Conservation (phyloP, 2,888 invertebrate genomes). For the Sphaerophoria rueppellii region DNA sequence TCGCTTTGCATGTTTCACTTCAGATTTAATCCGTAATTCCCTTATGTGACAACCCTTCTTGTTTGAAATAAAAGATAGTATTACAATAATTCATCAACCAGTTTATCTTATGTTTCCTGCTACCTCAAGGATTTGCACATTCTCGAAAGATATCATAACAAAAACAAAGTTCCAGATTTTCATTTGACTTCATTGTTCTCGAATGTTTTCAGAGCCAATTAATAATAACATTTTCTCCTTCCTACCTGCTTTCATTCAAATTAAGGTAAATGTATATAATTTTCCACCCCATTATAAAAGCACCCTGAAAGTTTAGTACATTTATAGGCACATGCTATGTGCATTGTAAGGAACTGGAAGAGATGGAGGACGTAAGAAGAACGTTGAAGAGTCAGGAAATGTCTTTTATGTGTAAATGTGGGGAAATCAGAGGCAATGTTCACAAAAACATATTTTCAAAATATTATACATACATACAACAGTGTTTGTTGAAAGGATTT, state of each 20-base stretch:
- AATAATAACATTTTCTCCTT: constrained; percentile 16
- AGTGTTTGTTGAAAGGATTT: background rate
- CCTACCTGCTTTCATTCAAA: background rate
- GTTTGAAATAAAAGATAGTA: background rate
- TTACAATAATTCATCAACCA: background rate
- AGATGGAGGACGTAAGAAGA: background rate
- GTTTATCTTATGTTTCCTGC: background rate
- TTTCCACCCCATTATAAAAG: background rate
- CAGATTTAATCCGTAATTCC: background rate
- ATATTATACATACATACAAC: background rate
- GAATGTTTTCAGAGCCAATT: constrained; percentile 27
- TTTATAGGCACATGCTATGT: background rate
- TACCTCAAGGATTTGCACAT: background rate
- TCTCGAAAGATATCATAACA: constrained; percentile 9
- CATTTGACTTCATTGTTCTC: constrained; percentile 15
- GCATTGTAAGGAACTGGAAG: too few species aligned
- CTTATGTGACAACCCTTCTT: background rate
- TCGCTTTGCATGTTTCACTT: background rate
- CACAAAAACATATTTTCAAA: background rate
- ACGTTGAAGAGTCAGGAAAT: background rate
- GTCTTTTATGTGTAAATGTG: background rate
- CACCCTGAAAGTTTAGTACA: background rate
- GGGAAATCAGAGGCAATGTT: background rate
- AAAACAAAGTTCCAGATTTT: background rate
- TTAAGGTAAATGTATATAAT: background rate